Conservation (phyloP, 92 coral and sea anemone genomes). For the Epizoanthus fatuus region DNA sequence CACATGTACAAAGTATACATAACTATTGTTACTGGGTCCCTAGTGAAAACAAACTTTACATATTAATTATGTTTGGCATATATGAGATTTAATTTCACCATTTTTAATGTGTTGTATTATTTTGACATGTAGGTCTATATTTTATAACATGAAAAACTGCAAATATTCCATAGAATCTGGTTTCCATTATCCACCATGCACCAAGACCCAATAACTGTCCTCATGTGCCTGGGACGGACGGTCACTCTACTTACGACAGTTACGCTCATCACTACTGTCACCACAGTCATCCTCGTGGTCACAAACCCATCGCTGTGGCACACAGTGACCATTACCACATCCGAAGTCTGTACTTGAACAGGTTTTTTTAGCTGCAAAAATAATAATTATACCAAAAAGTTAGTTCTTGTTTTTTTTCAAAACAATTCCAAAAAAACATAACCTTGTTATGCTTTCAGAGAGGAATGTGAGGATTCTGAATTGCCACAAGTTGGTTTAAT, state of each 20-base stretch:
- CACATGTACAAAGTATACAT: too few species aligned
- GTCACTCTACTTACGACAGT: conserved; percentile 30
- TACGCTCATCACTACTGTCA: conserved; percentile 21
- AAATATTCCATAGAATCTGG: background rate
- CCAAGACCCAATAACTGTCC: conserved; percentile 34
- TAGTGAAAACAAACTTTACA: too few species aligned
- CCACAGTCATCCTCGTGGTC: conserved; percentile 46
- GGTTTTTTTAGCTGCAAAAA: conserved; percentile 10
- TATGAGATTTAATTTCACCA: background rate
- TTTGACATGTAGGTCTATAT: background rate
- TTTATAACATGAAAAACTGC: background rate
- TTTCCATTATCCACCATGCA: conserved; percentile 9
- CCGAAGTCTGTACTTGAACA: conserved; percentile 12
- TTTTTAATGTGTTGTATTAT: background rate
- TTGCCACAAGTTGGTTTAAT: too few species aligned
- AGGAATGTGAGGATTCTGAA: too few species aligned
- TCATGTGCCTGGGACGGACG: background rate
- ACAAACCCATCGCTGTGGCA: conserved; percentile 37
- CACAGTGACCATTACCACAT: conserved; percentile 34
- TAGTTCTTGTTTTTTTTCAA: background rate
- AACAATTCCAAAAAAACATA: background rate
- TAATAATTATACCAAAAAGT: background rate
- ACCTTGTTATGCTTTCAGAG: background rate
- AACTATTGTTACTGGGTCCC: too few species aligned
- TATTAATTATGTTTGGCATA: too few species aligned